Percentiles rank a stretch among this genome's conserved stretches.
Evolutionary conservation across 2,113 vertebrate species (phyloP).

Genomic region (Sula dactylatra): DNA sequence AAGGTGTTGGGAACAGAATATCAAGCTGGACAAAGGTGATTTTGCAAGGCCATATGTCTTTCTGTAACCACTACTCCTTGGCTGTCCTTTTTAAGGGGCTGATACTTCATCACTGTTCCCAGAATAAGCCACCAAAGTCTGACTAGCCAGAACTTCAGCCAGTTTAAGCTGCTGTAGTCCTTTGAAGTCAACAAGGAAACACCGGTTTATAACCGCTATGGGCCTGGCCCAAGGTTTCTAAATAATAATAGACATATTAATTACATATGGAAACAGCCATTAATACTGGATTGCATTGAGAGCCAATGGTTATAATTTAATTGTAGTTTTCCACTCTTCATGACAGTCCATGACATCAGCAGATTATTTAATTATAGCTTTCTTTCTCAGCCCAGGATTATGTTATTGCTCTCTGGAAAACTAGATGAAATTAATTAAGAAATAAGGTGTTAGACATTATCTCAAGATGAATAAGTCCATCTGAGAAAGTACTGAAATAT

Average conservation of each 20-base stretch:
- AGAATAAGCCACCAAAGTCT: not conserved
- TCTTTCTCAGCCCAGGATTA: not conserved
- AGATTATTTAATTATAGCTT: constrained; percentile 36
- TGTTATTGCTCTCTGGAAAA: not conserved
- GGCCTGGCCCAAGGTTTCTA: not conserved
- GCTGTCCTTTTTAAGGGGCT: not conserved
- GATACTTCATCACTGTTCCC: not conserved
- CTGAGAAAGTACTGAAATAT: not conserved
- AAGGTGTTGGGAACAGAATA: not conserved
- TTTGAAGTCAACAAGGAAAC: not conserved
- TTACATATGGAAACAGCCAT: constrained; percentile 17
- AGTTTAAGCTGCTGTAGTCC: not conserved
- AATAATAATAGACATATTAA: not conserved
- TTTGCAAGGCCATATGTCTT: not conserved
- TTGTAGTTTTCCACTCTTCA: constrained; percentile 14
- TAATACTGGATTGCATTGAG: not conserved
- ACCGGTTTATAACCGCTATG: not conserved
- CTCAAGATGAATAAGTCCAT: not conserved
- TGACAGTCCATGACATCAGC: not conserved
- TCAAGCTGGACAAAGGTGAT: not conserved
- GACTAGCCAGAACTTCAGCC: not conserved
- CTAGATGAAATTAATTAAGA: constrained; percentile 40
- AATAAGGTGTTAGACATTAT: constrained; percentile 17
- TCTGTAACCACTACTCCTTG: not conserved
- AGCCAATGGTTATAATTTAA: constrained; percentile 28